Percentiles rank a stretch among this genome's conserved stretches.
These are phyloP conservation scores for Chauna torquata DNA, from an alignment of 2,113 vertebrate species.

Conservation along the genomic window DNA sequence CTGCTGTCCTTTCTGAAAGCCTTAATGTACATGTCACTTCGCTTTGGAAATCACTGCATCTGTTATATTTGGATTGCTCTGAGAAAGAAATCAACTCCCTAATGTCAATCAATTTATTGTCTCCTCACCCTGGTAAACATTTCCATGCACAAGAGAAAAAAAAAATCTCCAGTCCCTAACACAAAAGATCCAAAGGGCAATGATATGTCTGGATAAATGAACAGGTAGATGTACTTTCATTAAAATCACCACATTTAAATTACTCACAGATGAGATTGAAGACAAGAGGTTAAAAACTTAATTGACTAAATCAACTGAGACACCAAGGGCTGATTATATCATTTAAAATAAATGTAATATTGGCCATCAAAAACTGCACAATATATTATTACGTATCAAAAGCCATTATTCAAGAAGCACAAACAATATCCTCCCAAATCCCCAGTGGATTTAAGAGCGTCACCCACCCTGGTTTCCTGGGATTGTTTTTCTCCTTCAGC, in stretches of 20 bases:
- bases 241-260: conserved; percentile 69
- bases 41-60: not conserved
- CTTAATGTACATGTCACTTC: not conserved
- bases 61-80: not conserved
- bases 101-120: not conserved
- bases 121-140: not conserved
- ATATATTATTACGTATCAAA: conserved; percentile 67
- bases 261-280: conserved; percentile 63
- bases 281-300: conserved; percentile 74
- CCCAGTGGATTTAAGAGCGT: not conserved
- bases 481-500: conserved; percentile 27
- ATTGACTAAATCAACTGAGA: conserved; percentile 72
- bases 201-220: conserved; percentile 50
- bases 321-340: conserved; percentile 59
- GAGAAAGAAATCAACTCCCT: not conserved
- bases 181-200: conserved; percentile 37
- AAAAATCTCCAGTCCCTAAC: not conserved
- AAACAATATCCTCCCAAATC: conserved; percentile 66
- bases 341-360: conserved; percentile 65
- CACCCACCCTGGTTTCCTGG: not conserved
- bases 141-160: not conserved
- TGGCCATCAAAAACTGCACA: conserved; percentile 45
- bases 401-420: conserved; percentile 65
- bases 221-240: conserved; percentile 69
- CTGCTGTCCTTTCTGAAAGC: not conserved